Percentiles rank a stretch among this genome's conserved stretches.
These are phyloP conservation scores for Percina caprodes DNA, from an alignment of 2,113 vertebrate species.

Conservation along the genomic window DNA sequence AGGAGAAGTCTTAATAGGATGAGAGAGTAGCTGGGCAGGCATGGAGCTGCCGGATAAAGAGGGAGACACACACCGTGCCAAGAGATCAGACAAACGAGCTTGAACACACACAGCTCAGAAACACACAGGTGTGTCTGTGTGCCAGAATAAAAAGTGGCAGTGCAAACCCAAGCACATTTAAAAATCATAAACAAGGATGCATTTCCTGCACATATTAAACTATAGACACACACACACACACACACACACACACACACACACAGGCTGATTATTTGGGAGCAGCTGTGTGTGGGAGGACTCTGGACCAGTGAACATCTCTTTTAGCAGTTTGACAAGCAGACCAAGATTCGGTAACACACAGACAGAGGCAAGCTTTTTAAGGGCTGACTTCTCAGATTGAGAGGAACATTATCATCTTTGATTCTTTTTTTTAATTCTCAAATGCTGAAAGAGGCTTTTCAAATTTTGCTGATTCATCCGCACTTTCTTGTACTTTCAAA, in stretches of 20 bases:
- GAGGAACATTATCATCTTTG: background rate
- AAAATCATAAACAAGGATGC: constrained; percentile 22
- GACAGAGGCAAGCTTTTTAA: constrained; percentile 46
- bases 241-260: constrained; percentile 24
- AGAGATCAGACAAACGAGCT: constrained; percentile 37
- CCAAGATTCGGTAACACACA: constrained; percentile 55
- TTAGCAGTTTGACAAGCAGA: constrained; percentile 51
- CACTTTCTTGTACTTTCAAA: background rate
- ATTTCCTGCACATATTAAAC: constrained; percentile 35
- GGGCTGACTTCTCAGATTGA: background rate
- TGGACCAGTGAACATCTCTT: constrained; percentile 62
- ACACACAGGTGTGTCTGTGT: background rate
- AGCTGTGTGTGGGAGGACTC: constrained; percentile 75
- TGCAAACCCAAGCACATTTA: constrained; percentile 30
- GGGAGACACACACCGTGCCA: constrained; percentile 7
- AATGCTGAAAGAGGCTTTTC: constrained; percentile 2
- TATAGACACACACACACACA: constrained; percentile 27
- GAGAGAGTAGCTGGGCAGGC: constrained; percentile 46
- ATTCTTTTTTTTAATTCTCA: constrained; percentile 14
- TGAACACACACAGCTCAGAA: constrained; percentile 6
- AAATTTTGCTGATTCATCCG: background rate
- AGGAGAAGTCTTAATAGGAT: constrained; percentile 50
- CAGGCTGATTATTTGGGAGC: constrained; percentile 63
- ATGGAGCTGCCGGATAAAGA: constrained; percentile 39
- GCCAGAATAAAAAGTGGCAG: background rate